These are phyloP conservation scores for Ancistrus triradiatus DNA, from an alignment of 2,113 vertebrate genomes.

Conservation along the genomic window DNA sequence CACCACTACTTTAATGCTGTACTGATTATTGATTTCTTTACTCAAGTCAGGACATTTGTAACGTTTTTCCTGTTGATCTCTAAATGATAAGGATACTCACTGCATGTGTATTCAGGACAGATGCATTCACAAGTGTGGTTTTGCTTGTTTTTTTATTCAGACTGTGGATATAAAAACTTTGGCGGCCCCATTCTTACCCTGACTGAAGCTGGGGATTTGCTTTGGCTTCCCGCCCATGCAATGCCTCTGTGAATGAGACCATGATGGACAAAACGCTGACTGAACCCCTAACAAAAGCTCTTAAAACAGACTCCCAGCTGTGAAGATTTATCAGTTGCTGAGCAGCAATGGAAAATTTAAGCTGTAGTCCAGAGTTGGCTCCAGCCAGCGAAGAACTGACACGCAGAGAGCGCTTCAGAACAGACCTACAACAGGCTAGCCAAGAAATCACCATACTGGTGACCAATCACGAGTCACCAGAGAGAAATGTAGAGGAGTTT, in stretches of 20 bases:
- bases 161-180: too few species aligned
- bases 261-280: slow-evolving; percentile 6
- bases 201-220: neutral
- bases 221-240: neutral
- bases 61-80: too few species aligned
- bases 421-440: slow-evolving; percentile 24
- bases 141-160: too few species aligned
- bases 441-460: slow-evolving; percentile 47
- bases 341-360: slow-evolving; percentile 10
- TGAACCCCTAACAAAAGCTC: slow-evolving; percentile 2
- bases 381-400: neutral
- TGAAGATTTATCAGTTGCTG: slow-evolving; percentile 7
- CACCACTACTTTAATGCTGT: too few species aligned
- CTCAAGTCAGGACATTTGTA: too few species aligned
- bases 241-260: neutral
- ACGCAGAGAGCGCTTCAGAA: slow-evolving; percentile 14
- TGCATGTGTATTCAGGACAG: too few species aligned
- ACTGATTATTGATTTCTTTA: too few species aligned
- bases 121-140: too few species aligned
- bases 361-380: neutral
- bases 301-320: neutral
- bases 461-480: slow-evolving; percentile 43
- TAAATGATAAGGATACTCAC: too few species aligned
- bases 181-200: neutral
- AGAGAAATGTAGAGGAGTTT: slow-evolving; percentile 18